A percentile compares a stretch with the other conserved stretches of the same genome.
These are phyloP conservation scores for Diacarnus erythraeanus DNA, from an alignment of 37 sponge, comb jelly and placozoan species.

Conservation along the genomic window DNA sequence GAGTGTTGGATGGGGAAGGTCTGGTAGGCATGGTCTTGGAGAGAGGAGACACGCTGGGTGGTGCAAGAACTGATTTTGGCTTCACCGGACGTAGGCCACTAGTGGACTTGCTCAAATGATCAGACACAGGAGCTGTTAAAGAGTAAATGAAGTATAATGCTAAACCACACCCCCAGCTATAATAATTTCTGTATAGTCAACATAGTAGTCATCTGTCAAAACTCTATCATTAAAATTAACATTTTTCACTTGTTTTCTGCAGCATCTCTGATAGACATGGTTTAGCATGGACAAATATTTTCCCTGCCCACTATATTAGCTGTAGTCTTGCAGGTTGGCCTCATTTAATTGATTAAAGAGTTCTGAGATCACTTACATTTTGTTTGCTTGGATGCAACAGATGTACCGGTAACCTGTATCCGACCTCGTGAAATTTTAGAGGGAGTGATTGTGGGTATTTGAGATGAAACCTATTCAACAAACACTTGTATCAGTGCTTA, in stretches of 20 bases:
- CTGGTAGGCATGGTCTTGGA: slow-evolving; percentile 24
- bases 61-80: not conserved
- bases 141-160: too few species aligned
- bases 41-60: slow-evolving; percentile 17
- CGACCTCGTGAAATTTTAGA: not conserved
- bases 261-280: too few species aligned
- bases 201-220: too few species aligned
- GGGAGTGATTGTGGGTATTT: not conserved
- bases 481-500: too few species aligned
- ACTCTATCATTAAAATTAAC: too few species aligned
- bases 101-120: slow-evolving; percentile 8
- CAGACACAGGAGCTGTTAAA: not conserved
- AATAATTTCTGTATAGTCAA: too few species aligned
- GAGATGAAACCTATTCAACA: not conserved
- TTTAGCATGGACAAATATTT: too few species aligned
- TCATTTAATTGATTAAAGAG: too few species aligned
- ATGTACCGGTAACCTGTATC: slow-evolving; percentile 27
- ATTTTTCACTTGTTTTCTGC: too few species aligned
- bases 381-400: not conserved
- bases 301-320: too few species aligned
- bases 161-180: not conserved
- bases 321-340: too few species aligned
- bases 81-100: slow-evolving; percentile 5
- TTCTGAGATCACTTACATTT: not conserved
- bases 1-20: not conserved